Evolutionary conservation across 1,140 invertebrate species (phyloP), one percentile per base, ranked within the genome.

Genomic region (Berghia stephanieae): DNA sequence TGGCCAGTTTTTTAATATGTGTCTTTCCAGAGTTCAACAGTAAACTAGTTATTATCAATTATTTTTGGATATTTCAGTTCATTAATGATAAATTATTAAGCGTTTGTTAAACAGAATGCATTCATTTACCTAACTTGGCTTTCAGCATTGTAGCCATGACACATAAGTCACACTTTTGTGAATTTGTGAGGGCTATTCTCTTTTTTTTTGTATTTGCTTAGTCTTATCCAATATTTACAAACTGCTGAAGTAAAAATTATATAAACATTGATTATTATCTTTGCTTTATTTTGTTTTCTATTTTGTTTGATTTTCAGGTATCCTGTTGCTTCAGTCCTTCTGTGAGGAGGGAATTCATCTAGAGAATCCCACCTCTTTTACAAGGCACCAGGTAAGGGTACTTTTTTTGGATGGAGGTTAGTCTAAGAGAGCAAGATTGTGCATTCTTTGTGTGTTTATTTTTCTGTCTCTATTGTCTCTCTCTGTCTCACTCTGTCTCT

Each of bases 321-420:
- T 89, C n/a, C 46, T 78, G n/a, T 49, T 89, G 18, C 74, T 90
- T 40, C 85, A 89, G 69, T 79, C 81, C 36, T 84, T 80, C 52
- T 90, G 89, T 84, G 81, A 85, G 38, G 83, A 86, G 46, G 81
- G 83, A 8, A 71, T 89, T 34, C 88, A 90, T 83, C 73, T 89
- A 31, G 80, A 87, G 67, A 85, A 85, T 72, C 85, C 85, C n/a
- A 86, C 86, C 31, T 83, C 83, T 3, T 82, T 84, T 55, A 80
- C 77, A 18, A 81, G 75, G 27, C 87, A 89, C 73, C 88, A 89
- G 85, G 86, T 87, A 76, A 31, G 63, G 75, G 42, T 3, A 36
- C 63, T 10, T 70, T 27, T 63, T n/a, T 46, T 3, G 18, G 2
- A 63, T 27, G 6, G 16, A 40, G 0, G n/a, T 38, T 76, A 44